A percentile compares a stretch with the other conserved stretches of the same genome.
Conservation (phyloP, 2,113 vertebrate genomes). For the Tympanuchus pallidicinctus region DNA sequence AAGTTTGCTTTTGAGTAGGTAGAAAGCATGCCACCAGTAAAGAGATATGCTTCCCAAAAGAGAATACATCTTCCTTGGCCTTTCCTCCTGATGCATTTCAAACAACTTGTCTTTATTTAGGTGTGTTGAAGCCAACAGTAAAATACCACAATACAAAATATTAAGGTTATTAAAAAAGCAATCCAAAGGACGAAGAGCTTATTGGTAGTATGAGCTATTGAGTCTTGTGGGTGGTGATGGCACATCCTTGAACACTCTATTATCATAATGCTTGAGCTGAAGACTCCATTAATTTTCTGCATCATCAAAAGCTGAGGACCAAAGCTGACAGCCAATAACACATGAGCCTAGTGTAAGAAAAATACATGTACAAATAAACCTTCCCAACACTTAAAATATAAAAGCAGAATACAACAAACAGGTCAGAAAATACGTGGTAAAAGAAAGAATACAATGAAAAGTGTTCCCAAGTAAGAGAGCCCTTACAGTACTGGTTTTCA, state of each 20-base stretch:
- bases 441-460: background rate
- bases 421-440: rapidly evolving
- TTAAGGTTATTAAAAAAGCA: background rate
- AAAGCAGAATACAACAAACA: background rate
- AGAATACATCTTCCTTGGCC: background rate
- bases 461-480: background rate
- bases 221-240: background rate
- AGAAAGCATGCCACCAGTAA: background rate
- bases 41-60: background rate
- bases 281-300: background rate
- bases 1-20: background rate
- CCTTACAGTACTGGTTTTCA: background rate
- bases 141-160: background rate
- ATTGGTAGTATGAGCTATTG: background rate
- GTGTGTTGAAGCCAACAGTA: background rate
- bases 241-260: background rate
- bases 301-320: background rate
- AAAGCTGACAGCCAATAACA: background rate
- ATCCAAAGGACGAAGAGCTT: background rate
- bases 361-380: background rate
- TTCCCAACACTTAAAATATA: background rate
- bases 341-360: background rate
- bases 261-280: background rate
- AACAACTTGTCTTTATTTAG: background rate
- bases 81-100: slow-evolving; percentile 8